Evolutionary conservation across 2,113 vertebrate species (phyloP).

Genomic region (Hippoglossus stenolepis): DNA sequence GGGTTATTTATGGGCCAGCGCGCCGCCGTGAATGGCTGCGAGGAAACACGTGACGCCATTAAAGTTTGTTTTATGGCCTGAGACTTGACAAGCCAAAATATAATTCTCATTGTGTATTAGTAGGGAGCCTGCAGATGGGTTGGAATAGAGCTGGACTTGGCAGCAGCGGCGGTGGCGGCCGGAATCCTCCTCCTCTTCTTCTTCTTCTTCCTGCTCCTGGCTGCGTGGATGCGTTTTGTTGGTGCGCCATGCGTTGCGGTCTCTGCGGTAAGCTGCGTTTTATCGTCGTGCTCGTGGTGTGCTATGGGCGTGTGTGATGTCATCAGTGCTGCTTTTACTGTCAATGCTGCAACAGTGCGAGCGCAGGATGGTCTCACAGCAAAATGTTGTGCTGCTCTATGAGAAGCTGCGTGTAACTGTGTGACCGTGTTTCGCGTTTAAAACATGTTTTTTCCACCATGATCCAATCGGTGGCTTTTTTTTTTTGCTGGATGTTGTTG

Average conservation of each 20-base stretch:
- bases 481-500: background rate
- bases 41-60: constrained; percentile 99
- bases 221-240: constrained; percentile 75
- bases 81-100: constrained; percentile 99
- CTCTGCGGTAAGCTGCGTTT: constrained; percentile 87
- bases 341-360: constrained; percentile 52
- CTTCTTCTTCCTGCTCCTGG: background rate
- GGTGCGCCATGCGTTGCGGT: constrained; percentile 73
- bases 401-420: background rate
- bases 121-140: constrained; percentile 97
- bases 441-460: background rate
- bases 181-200: constrained; percentile 58
- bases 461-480: constrained; percentile 3
- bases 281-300: constrained; percentile 63
- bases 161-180: constrained; percentile 81
- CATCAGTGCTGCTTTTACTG: constrained; percentile 48
- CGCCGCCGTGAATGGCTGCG: constrained; percentile 96
- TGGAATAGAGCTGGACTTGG: constrained; percentile 88
- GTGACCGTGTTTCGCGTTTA: background rate
- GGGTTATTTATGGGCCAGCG: constrained; percentile 98
- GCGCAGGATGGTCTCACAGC: constrained; percentile 21
- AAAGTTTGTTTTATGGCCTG: constrained; percentile 99
- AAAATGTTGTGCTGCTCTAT: constrained; percentile 14
- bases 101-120: constrained; percentile 99
- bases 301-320: constrained; percentile 76